A percentile compares a stretch with the other conserved stretches of the same genome.
phyloP scores from a whole-genome alignment of 2,113 vertebrate species.

The Pedionomus torquatus region DNA sequence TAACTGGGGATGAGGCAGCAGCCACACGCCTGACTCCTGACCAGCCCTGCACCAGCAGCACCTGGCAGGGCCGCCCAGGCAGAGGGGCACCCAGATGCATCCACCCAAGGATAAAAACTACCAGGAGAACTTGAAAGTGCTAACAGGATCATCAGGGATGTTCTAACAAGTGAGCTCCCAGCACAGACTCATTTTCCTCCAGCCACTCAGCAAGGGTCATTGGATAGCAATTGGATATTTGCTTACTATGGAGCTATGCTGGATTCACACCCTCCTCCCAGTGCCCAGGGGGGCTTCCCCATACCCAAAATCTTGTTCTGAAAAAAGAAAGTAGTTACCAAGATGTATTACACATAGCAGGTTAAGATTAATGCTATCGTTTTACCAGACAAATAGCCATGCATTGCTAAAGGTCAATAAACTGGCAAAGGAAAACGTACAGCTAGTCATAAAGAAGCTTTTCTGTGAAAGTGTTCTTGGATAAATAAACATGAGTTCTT shows the following conservation, averaged over 20 bases:
- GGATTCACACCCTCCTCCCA: background rate
- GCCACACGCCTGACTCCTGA: rapidly evolving
- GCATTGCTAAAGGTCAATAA: constrained; percentile 37
- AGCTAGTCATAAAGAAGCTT: constrained; percentile 42
- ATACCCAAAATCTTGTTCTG: background rate
- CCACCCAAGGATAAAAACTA: background rate
- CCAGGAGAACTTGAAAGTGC: background rate
- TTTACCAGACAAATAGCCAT: constrained; percentile 7
- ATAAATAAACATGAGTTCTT: constrained; percentile 59
- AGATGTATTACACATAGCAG: background rate
- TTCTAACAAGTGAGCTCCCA: background rate
- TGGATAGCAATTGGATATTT: background rate
- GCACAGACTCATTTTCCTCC: background rate
- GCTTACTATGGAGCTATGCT: background rate
- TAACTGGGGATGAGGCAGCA: background rate
- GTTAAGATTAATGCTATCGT: background rate
- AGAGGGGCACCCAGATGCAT: background rate
- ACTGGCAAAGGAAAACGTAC: constrained; percentile 23
- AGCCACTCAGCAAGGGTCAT: background rate
- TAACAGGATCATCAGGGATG: rapidly evolving
- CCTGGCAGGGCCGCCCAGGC: background rate
- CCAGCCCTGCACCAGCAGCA: background rate
- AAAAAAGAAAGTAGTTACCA: background rate
- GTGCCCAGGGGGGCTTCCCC: background rate
- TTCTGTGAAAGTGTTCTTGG: constrained; percentile 50